phyloP scores from a whole-genome alignment of 2,797 vertebrate genomes.

The Adrianichthys oophorus region DNA sequence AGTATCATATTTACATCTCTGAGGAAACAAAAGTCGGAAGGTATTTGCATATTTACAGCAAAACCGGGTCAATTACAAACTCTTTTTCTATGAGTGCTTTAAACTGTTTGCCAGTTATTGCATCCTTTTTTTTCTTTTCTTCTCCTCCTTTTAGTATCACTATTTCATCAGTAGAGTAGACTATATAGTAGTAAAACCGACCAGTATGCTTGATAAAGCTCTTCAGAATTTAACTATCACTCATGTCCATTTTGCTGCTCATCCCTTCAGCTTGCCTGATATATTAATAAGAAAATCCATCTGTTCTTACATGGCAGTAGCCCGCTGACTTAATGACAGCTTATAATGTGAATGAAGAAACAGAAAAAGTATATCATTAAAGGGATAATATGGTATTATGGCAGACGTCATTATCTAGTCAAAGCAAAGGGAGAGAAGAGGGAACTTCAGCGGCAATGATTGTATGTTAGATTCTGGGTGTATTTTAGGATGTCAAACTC shows the following conservation, averaged over 20 bases:
- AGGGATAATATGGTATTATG: conserved; percentile 33
- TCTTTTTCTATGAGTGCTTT: too few relatives aligned
- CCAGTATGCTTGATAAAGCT: conserved; percentile 46
- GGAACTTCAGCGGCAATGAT: conserved; percentile 27
- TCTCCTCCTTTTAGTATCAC: too few relatives aligned
- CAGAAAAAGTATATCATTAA: conserved; percentile 65
- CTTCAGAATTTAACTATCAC: conserved; percentile 55
- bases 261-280: conserved; percentile 52
- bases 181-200: neutral
- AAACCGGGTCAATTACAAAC: too few relatives aligned
- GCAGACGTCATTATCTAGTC: conserved; percentile 32
- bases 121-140: too few relatives aligned
- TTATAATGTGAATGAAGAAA: conserved; percentile 62
- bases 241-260: conserved; percentile 59
- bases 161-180: too few relatives aligned
- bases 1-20: too few relatives aligned
- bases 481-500: conserved; percentile 38
- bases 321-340: conserved; percentile 63
- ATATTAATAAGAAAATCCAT: conserved; percentile 72
- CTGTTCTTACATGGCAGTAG: conserved; percentile 62
- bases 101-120: too few relatives aligned
- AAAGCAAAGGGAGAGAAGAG: conserved; percentile 21
- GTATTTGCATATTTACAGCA: too few relatives aligned
- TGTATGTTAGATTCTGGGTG: conserved; percentile 30
- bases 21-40: too few relatives aligned